Evolutionary conservation across 2,888 invertebrate species (phyloP), one percentile per base, ranked within the genome.

Genomic region (Arctia plantaginis): DNA sequence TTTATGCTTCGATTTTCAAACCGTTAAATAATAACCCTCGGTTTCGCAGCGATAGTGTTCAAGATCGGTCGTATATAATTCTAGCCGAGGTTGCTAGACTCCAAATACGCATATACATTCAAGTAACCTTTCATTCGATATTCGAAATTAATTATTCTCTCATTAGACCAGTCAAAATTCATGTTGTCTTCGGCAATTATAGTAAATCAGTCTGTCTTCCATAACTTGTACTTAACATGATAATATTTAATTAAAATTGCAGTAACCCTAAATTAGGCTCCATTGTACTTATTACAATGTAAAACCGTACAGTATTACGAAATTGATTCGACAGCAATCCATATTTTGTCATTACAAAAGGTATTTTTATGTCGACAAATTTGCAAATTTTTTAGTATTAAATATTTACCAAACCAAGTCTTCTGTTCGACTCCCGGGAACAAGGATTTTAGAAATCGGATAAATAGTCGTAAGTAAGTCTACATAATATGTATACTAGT

Each of bases 181-280:
- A 74, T 72, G 74, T 72, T 80, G 67, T 69, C 65, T 71, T 80
- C 77, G 78, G 69, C 71, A 74, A 77, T 76, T 78, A 74, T 82
- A 82, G 74, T 85, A 85, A 89, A 90, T 87, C 87, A 89, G 81
- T 85, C 88, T 89, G 92, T 92, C 92, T 92, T 92, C 92, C 92
- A 90, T 90, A 87, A 82, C 74, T 77, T 85, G 79, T 86, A 85
- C 82, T 80, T 85, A 82, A 83, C 78, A 72, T 75, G 77, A 73
- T 78, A 65, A 69, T 71, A 71, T 72, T 74, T 77, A 74, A 77
- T 81, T 82, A 75, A 79, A 74, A 69, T 76, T 72, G 70, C 68
- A 65, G 12, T 74, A 62, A 66, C 76, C 71, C 80, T 74, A 79
- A 74, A 73, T 68, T 79, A 79, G 76, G 51, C 74, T 55, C 65